These are phyloP conservation scores for Prunella himalayana DNA, from an alignment of 2,113 vertebrate species.

Conservation along the genomic window DNA sequence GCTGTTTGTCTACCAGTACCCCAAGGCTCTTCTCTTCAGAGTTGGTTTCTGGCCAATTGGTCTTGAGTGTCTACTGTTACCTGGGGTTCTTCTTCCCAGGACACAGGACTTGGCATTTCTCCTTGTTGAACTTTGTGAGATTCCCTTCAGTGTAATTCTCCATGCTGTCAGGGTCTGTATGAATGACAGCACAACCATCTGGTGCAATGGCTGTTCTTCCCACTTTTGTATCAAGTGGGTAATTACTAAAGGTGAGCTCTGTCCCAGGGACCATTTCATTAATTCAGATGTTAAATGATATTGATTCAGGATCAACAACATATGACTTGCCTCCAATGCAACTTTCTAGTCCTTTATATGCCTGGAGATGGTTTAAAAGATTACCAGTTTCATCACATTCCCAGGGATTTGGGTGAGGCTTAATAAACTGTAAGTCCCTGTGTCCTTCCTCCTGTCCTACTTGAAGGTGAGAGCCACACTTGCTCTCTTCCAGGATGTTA, in stretches of 20 bases:
- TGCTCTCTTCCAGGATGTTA: background rate
- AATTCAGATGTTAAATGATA: background rate
- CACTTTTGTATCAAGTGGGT: background rate
- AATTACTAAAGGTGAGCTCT: background rate
- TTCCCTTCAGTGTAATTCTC: background rate
- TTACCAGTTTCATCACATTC: background rate
- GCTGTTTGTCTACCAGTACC: background rate
- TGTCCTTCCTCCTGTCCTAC: background rate
- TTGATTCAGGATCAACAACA: background rate
- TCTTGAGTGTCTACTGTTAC: background rate
- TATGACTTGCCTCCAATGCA: background rate
- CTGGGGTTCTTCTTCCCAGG: background rate
- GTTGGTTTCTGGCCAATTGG: background rate
- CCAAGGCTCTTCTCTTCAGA: background rate
- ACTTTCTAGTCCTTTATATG: background rate
- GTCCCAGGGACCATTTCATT: background rate
- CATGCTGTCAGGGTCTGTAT: background rate
- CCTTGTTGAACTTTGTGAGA: background rate
- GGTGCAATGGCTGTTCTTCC: background rate
- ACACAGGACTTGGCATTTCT: background rate
- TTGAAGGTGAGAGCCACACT: background rate
- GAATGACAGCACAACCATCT: background rate
- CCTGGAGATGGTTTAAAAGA: background rate
- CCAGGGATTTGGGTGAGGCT: background rate
- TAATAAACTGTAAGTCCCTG: background rate